Conservation (phyloP, 2,797 vertebrate genomes). For the Cottoperca gobio region DNA sequence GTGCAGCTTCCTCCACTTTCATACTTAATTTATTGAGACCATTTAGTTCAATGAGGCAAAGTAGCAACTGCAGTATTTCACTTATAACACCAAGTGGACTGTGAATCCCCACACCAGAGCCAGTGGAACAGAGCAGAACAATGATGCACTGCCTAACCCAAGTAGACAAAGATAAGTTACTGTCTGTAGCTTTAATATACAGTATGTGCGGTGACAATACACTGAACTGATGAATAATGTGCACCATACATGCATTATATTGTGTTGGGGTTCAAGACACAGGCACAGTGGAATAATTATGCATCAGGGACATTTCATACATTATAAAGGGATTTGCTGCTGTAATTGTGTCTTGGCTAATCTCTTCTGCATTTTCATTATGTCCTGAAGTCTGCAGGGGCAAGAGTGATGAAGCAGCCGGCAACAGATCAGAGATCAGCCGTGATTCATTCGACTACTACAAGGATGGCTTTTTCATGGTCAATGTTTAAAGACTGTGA, state of each 20-base stretch:
- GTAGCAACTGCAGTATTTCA: conserved; percentile 5
- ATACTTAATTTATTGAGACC: conserved; percentile 24
- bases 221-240: no score
- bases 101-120: not conserved
- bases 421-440: conserved; percentile 15
- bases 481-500: not conserved
- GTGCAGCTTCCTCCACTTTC: conserved; percentile 22
- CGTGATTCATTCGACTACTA: not conserved
- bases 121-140: not conserved
- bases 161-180: not conserved
- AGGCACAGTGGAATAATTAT: conserved; percentile 13
- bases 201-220: no score
- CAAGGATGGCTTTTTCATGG: not conserved
- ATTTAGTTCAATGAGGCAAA: conserved; percentile 17
- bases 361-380: conserved; percentile 22
- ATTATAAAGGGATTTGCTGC: conserved; percentile 7
- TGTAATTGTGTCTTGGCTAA: conserved; percentile 21
- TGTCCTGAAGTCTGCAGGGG: conserved; percentile 7
- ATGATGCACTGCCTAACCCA: not conserved
- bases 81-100: not conserved
- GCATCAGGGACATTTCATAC: conserved; percentile 4
- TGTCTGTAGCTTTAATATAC: not conserved
- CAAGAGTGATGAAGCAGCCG: conserved; percentile 8
- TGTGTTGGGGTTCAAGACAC: not conserved
- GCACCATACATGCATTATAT: not conserved